Percentiles rank a stretch among this genome's conserved stretches.
These are phyloP conservation scores for Drosophila bocqueti DNA, from an alignment of 1,140 invertebrate genomes.

Conservation along the genomic window DNA sequence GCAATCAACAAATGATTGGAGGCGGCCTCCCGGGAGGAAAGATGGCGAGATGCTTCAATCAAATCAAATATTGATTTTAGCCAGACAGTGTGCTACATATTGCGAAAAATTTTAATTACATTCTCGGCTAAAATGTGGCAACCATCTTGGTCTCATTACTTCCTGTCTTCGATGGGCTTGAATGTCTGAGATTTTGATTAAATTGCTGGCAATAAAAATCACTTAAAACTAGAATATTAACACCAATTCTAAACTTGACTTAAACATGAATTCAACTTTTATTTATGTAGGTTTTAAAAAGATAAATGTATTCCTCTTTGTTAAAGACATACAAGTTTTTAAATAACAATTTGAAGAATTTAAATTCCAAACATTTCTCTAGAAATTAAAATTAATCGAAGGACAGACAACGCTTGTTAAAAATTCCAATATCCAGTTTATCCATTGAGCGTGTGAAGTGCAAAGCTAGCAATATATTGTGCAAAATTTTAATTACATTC, in stretches of 20 bases:
- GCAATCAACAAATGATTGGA: slow-evolving; percentile 67
- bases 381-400: no score
- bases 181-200: neutral
- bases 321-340: neutral
- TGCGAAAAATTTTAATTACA: slow-evolving; percentile 38
- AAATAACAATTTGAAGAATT: neutral
- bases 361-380: neutral
- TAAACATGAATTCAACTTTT: no score
- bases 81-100: slow-evolving; percentile 14
- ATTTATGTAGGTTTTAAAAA: no score
- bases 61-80: slow-evolving; percentile 46
- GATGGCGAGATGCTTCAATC: slow-evolving; percentile 14
- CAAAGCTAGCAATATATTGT: neutral
- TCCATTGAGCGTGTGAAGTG: neutral
- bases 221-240: neutral
- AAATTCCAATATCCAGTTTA: neutral
- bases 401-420: neutral
- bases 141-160: slow-evolving; percentile 3
- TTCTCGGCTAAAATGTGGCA: slow-evolving; percentile 12
- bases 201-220: neutral
- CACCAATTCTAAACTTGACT: neutral
- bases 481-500: slow-evolving; percentile 40
- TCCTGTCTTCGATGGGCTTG: neutral
- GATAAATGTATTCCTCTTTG: neutral
- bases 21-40: neutral